phyloP scores from a whole-genome alignment of 2,113 vertebrate genomes.

The Pterophyllum scalare region DNA sequence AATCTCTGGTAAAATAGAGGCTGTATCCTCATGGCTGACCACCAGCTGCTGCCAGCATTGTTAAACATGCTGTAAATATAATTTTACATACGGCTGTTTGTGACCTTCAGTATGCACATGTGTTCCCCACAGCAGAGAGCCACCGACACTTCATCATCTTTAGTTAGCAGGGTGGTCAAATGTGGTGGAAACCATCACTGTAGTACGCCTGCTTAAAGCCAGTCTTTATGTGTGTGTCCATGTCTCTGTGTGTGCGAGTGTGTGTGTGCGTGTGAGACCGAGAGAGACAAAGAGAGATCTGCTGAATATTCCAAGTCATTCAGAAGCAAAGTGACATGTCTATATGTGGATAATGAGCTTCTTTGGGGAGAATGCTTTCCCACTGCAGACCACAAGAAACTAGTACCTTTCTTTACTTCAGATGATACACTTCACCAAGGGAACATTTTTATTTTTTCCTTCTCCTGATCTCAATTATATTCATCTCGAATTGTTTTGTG shows the following conservation, averaged over 20 bases:
- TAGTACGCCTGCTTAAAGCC: constrained; percentile 35
- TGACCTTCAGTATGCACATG: too few relatives aligned
- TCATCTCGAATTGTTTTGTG: constrained; percentile 60
- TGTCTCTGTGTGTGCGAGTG: background rate
- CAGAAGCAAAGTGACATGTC: constrained; percentile 68
- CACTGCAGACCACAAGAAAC: constrained; percentile 68
- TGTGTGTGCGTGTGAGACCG: background rate
- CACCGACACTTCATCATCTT: constrained; percentile 70
- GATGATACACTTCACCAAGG: constrained; percentile 65
- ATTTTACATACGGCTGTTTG: constrained; percentile 8
- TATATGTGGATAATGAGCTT: constrained; percentile 78
- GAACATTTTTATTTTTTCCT: constrained; percentile 9
- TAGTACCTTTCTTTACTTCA: constrained; percentile 70
- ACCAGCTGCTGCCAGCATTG: background rate
- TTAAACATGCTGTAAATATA: background rate
- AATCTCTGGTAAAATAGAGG: background rate
- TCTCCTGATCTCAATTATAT: constrained; percentile 65
- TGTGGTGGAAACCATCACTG: constrained; percentile 43
- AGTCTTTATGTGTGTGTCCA: background rate
- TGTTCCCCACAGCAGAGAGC: constrained; percentile 36
- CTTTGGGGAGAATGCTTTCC: constrained; percentile 64
- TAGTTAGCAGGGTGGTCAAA: constrained; percentile 65
- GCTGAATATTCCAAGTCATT: constrained; percentile 56
- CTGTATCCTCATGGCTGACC: background rate
- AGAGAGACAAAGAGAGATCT: constrained; percentile 2